Conservation (phyloP, 2,888 invertebrate genomes). For the Sesia apiformis region DNA sequence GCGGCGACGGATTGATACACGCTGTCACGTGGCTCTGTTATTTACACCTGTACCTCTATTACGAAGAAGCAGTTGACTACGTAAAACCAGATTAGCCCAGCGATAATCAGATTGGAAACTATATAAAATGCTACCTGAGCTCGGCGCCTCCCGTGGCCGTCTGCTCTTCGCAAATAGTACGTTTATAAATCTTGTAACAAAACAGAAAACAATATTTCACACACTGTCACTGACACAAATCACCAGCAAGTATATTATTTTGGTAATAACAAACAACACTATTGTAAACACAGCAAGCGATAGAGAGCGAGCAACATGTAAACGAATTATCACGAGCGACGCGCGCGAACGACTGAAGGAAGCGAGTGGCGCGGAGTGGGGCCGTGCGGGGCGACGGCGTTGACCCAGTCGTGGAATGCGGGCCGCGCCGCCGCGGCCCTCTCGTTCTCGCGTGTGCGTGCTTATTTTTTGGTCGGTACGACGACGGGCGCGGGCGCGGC, state of each 20-base stretch:
- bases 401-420: conserved; percentile 64
- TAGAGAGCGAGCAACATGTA: conserved; percentile 30
- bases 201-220: conserved; percentile 19
- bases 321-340: conserved; percentile 42
- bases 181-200: conserved; percentile 4
- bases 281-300: conserved; percentile 63
- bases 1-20: conserved; percentile 33
- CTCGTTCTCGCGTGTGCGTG: conserved; percentile 47
- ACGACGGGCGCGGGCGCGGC: not conserved
- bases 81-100: conserved; percentile 33
- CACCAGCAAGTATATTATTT: conserved; percentile 36
- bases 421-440: conserved; percentile 29
- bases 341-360: conserved; percentile 62
- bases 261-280: conserved; percentile 47
- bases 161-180: conserved; percentile 34
- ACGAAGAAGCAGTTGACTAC: conserved; percentile 15
- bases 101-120: conserved; percentile 55
- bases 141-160: conserved; percentile 62
- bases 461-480: conserved; percentile 37
- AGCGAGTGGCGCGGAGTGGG: conserved; percentile 30
- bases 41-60: conserved; percentile 30
- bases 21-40: conserved; percentile 54
- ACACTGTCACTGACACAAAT: conserved; percentile 44
- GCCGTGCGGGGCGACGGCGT: conserved; percentile 25
- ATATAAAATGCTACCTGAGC: conserved; percentile 62